Percentiles rank a stretch among this genome's conserved stretches.
phyloP scores from a whole-genome alignment of 1,140 invertebrate genomes.

The Diabrotica virgifera region DNA sequence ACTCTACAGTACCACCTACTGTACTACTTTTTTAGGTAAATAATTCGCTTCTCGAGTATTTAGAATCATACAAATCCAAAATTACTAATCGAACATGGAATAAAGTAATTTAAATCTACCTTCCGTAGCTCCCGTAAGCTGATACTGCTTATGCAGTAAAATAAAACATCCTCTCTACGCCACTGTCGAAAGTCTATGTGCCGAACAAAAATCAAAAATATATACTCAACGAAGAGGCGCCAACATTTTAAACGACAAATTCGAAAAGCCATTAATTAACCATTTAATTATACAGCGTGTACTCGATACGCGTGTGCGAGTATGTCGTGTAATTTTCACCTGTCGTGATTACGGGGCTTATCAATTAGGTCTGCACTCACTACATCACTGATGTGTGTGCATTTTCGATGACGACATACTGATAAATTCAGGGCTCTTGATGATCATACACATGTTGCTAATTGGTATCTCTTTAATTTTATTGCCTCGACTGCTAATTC shows the following conservation, averaged over 20 bases:
- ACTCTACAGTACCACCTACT: too few relatives aligned
- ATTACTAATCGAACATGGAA: too few relatives aligned
- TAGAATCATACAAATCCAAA: too few relatives aligned
- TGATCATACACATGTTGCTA: neutral
- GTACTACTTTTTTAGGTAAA: too few relatives aligned
- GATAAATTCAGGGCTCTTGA: neutral
- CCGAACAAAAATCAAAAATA: too few relatives aligned
- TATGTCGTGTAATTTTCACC: slow-evolving; percentile 33
- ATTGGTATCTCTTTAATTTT: neutral
- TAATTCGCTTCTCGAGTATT: too few relatives aligned
- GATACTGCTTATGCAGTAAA: too few relatives aligned
- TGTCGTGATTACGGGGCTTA: slow-evolving; percentile 22
- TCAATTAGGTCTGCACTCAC: slow-evolving; percentile 9
- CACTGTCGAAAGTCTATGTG: too few relatives aligned
- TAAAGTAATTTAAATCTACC: too few relatives aligned
- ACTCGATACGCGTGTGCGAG: slow-evolving; percentile 25
- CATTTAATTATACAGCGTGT: slow-evolving; percentile 36
- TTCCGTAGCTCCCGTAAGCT: too few relatives aligned
- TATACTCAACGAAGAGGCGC: slow-evolving; percentile 5
- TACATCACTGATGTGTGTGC: slow-evolving; percentile 1
- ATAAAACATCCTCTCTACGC: too few relatives aligned
- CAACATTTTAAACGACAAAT: slow-evolving; percentile 37
- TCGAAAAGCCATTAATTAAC: slow-evolving; percentile 38
- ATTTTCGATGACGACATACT: neutral
- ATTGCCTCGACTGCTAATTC: neutral